phyloP scores from a whole-genome alignment of 1,140 invertebrate genomes.

The Leptinotarsa texana region DNA sequence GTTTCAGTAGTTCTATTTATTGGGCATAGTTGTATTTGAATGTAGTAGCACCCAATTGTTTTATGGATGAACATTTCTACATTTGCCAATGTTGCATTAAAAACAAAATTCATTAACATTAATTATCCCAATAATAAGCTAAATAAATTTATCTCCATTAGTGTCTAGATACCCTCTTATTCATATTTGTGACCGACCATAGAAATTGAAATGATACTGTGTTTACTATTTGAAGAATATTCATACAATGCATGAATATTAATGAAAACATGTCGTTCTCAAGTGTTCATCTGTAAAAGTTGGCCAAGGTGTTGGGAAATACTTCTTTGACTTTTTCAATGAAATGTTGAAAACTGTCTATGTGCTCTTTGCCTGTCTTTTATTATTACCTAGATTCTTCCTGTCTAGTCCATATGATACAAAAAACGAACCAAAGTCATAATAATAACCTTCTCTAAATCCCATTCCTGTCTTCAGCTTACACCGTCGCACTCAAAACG shows the following conservation, averaged over 20 bases:
- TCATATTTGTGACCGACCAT: too few relatives aligned
- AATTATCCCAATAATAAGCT: too few relatives aligned
- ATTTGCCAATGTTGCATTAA: not conserved
- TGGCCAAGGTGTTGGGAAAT: not conserved
- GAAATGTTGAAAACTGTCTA: not conserved
- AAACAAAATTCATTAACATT: not conserved
- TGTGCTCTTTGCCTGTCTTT: not conserved
- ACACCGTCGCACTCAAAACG: slow-evolving; percentile 41
- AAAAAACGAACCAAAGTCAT: slow-evolving; percentile 19
- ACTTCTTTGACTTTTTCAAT: not conserved
- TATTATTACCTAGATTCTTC: slow-evolving; percentile 4
- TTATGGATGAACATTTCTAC: slow-evolving; percentile 8
- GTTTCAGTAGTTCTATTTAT: too few relatives aligned
- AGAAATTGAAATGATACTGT: too few relatives aligned
- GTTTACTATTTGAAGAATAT: too few relatives aligned
- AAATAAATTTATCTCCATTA: too few relatives aligned
- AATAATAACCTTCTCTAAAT: slow-evolving; percentile 22
- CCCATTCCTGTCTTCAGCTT: slow-evolving; percentile 35
- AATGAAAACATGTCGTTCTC: not conserved
- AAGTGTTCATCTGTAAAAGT: not conserved
- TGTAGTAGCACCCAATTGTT: not conserved
- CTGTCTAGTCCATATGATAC: slow-evolving; percentile 25
- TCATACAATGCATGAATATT: too few relatives aligned
- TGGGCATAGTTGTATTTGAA: too few relatives aligned
- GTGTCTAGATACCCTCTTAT: too few relatives aligned